Base-by-base conservation (phyloP, 1,140 invertebrate genomes). In the Drosophila navojoa region DNA sequence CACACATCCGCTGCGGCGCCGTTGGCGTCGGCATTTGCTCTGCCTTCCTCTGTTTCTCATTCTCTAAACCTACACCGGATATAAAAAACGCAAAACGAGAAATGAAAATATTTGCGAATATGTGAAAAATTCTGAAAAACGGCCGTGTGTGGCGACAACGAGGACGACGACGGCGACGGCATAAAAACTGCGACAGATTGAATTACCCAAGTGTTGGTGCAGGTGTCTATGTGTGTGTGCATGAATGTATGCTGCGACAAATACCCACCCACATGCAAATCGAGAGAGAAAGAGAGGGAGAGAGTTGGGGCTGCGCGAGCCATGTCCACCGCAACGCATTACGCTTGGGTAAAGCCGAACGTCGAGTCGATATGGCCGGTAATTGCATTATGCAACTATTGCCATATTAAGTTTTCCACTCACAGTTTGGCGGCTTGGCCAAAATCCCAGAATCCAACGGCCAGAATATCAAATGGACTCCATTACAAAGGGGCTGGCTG, bases 341-440 rank as follows among this genome's bases (percentile, higher is more conserved):
- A 63, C 78, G 78, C 72, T 71, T 63, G 61, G 61, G 19, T 76
- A 63, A 70, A 32, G 61, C 35, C 63, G 61, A 71, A 25, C 71
- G 58, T 61, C 60, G 35, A 38, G 84, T 70, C 84, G 76, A 87
- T 84, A 89, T 80, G 84, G 50, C 72, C 74, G 85, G 79, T 89
- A 89, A 89, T 89, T 89, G 85, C 79, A 89, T 89, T 89, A 89
- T 89, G 71, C 84, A 89, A 89, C 84, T 89, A 90, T 89, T 79
- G 77, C 84, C 64, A 64, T 87, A 87, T 82, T 87, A 87, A 87
- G 84, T 89, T 87, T 87, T 76, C 76, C 73, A 66, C 68, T 79
- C 81, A 82, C 82, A 69, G 70, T 81, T 81, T 50, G 69, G 22
- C 42, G 45, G 40, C 7, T 50, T 38, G 15, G 40, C 32, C 15